phyloP scores from a whole-genome alignment of 2,797 vertebrate species.

The Chaenodraco wilsoni region DNA sequence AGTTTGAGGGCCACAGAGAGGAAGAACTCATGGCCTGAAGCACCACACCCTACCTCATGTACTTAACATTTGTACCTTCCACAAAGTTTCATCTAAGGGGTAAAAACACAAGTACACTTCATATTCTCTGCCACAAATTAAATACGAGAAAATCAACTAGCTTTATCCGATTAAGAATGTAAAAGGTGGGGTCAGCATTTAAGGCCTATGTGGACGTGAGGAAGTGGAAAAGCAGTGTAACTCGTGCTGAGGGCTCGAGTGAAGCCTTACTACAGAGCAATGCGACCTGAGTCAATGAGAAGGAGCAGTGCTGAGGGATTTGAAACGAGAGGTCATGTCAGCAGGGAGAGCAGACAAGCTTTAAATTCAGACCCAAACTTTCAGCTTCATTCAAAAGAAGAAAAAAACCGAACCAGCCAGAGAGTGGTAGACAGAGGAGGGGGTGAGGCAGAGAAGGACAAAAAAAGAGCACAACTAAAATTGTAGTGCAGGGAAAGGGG shows the following conservation, averaged over 20 bases:
- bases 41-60: slow-evolving; percentile 26
- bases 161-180: neutral
- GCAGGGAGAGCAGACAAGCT: slow-evolving; percentile 22
- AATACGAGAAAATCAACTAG: slow-evolving; percentile 7
- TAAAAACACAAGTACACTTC: neutral
- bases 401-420: slow-evolving; percentile 24
- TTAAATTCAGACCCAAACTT: slow-evolving; percentile 35
- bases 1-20: slow-evolving; percentile 4
- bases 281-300: slow-evolving; percentile 3
- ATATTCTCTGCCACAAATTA: neutral
- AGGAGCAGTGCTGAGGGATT: slow-evolving; percentile 22
- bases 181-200: neutral
- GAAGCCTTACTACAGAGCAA: neutral
- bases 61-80: slow-evolving; percentile 14
- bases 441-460: neutral
- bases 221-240: neutral
- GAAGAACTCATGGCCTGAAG: slow-evolving; percentile 11
- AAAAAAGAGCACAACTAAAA: slow-evolving; percentile 29
- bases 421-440: slow-evolving; percentile 16
- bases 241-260: slow-evolving; percentile 1
- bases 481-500: slow-evolving; percentile 33
- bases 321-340: slow-evolving; percentile 50
- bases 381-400: slow-evolving; percentile 26
- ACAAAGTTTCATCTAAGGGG: neutral
- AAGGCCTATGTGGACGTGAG: neutral